A percentile compares a stretch with the other conserved stretches of the same genome.
These are phyloP conservation scores for Spisula solida DNA, from an alignment of 2,888 invertebrate species.

Conservation along the genomic window DNA sequence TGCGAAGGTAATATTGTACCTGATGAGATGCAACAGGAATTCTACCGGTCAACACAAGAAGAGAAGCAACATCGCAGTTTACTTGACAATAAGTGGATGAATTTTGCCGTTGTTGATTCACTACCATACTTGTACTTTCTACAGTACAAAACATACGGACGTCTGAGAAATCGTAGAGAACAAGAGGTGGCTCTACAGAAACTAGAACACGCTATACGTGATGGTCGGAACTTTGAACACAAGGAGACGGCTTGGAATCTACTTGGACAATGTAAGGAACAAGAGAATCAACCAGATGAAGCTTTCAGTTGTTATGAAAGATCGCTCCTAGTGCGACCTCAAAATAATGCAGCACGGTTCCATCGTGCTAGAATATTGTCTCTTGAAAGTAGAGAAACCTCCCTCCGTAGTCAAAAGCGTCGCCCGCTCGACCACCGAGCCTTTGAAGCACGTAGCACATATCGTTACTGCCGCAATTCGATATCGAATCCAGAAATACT, in stretches of 20 bases:
- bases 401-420: too few relatives aligned
- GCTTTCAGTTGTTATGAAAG: slow-evolving; percentile 18
- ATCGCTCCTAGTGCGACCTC: not conserved
- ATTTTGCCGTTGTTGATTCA: not conserved
- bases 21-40: not conserved
- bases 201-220: not conserved
- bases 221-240: not conserved
- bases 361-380: not conserved
- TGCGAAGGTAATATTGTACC: slow-evolving; percentile 11
- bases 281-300: too few relatives aligned
- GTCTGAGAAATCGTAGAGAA: too few relatives aligned
- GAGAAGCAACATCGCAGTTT: not conserved
- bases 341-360: slow-evolving; percentile 9
- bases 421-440: too few relatives aligned
- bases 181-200: too few relatives aligned
- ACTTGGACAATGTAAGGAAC: slow-evolving; percentile 33
- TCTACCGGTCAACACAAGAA: not conserved
- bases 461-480: too few relatives aligned
- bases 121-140: too few relatives aligned
- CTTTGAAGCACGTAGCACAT: too few relatives aligned
- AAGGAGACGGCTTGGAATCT: slow-evolving; percentile 16
- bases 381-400: too few relatives aligned
- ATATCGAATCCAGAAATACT: too few relatives aligned
- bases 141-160: too few relatives aligned
- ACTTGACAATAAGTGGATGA: not conserved